Base-by-base conservation (phyloP, 2,797 vertebrate species). In the Coregonus suidteri region DNA sequence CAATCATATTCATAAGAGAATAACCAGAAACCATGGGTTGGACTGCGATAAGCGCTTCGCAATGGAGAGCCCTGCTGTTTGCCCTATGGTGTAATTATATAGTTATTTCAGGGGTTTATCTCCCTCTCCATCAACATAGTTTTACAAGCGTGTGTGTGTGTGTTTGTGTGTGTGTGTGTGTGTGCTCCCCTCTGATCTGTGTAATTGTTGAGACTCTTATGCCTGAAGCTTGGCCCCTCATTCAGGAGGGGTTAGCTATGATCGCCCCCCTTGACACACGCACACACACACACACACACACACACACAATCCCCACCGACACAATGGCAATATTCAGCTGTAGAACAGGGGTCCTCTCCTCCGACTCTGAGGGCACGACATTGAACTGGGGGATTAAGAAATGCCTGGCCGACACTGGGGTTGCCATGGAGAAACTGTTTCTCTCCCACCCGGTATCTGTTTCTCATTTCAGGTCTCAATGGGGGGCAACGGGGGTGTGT, bases 291-390 rank as follows among this genome's bases (percentile, higher is more conserved):
- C 41, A 47, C 64, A 74, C 71, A 74, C 9, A 15, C 9, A 15
- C 75, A 79, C 64, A 88, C 81, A 81, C 81, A 35, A 47, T 47
- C 41, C 0, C 41, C 41, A 2, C 41, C 41, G 7, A 47, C 41
- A 47, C 91, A 93, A 94, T 92, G 91, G 88, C 92, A 93, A 93
- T 93, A 92, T 93, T 93, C 90, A 89, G 89, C 90, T 90, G 90
- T 85, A 80, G 90, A 88, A 84, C 81, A 86, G 91, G 91, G 90
- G 89, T 89, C 90, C 84, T 30, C 59, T 18, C 20, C 18, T 64
- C 20, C 25, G 31, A 4, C 78, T 65, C 84, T 85, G 77, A 81
- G 87, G 92, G 91, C 82, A 2, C 41, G 41, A 47, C 90, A 91
- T 88, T 91, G 89, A 91, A 91, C 86, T 85, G 85, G 80, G 84